phyloP scores from a whole-genome alignment of 2,113 vertebrate species.

The Falco punctatus region DNA sequence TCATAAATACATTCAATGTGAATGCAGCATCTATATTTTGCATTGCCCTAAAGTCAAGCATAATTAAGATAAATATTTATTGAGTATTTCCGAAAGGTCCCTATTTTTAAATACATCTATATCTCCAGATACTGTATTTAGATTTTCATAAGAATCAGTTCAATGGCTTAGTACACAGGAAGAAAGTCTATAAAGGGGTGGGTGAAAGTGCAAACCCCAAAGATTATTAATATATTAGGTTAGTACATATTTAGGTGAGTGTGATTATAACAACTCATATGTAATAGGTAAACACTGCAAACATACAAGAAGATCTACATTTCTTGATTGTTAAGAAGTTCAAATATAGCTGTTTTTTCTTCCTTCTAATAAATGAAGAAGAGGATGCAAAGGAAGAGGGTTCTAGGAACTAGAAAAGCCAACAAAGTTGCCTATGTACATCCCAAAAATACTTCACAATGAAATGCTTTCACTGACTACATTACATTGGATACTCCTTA shows the following conservation, averaged over 20 bases:
- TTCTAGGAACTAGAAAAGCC: background rate
- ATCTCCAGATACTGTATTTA: background rate
- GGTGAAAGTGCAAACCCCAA: background rate
- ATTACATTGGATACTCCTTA: background rate
- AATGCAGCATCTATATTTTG: background rate
- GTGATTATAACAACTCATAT: background rate
- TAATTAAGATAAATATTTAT: background rate
- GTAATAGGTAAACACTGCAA: background rate
- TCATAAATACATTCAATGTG: background rate
- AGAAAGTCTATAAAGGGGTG: background rate
- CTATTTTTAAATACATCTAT: background rate
- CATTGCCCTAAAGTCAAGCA: background rate
- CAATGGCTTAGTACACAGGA: background rate
- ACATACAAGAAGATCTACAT: background rate
- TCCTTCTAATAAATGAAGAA: background rate
- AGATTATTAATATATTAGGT: background rate
- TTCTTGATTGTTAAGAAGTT: background rate
- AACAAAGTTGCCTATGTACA: background rate
- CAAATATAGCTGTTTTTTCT: background rate
- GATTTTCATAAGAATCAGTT: background rate
- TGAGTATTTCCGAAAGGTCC: background rate
- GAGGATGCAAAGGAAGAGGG: background rate
- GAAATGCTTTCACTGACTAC: background rate
- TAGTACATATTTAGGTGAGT: background rate
- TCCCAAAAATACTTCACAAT: background rate